Conservation (phyloP, 2,888 invertebrate genomes). For the Parnassius glacialis region DNA sequence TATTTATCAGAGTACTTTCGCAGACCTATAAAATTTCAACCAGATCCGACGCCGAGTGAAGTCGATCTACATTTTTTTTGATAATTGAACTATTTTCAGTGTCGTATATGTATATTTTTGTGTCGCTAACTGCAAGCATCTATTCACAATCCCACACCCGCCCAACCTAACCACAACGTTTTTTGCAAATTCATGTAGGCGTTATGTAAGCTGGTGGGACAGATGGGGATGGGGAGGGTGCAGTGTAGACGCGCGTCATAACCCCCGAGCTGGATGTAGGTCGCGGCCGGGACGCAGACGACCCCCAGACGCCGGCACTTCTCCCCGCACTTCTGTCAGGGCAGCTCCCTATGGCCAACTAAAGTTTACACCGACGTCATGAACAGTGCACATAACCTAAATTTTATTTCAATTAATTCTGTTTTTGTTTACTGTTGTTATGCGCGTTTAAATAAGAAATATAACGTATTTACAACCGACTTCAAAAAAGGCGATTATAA, state of each 20-base stretch:
- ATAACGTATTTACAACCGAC: too few species aligned
- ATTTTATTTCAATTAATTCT: not conserved
- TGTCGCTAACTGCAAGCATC: constrained; percentile 17
- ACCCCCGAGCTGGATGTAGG: constrained; percentile 55
- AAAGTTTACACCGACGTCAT: not conserved
- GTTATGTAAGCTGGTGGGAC: constrained; percentile 68
- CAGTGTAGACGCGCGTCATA: constrained; percentile 35
- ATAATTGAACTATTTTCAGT: too few species aligned
- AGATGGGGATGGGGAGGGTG: constrained; percentile 37
- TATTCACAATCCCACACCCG: constrained; percentile 16
- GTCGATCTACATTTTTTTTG: too few species aligned
- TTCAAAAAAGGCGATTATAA: too few species aligned
- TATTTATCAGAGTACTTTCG: too few species aligned
- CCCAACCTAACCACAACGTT: constrained; percentile 29
- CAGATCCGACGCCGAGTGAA: too few species aligned
- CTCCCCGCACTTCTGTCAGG: constrained; percentile 41
- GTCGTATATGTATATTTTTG: not conserved
- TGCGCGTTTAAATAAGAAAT: not conserved
- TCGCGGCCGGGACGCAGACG: constrained; percentile 74
- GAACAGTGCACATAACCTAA: not conserved
- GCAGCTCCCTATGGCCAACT: constrained; percentile 3
- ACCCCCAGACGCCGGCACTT: constrained; percentile 71
- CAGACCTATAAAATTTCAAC: too few species aligned
- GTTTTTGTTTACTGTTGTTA: not conserved
- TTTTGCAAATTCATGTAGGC: constrained; percentile 50